Evolutionary conservation across 2,888 invertebrate species (phyloP).

Genomic region (Saturnia pavonia): DNA sequence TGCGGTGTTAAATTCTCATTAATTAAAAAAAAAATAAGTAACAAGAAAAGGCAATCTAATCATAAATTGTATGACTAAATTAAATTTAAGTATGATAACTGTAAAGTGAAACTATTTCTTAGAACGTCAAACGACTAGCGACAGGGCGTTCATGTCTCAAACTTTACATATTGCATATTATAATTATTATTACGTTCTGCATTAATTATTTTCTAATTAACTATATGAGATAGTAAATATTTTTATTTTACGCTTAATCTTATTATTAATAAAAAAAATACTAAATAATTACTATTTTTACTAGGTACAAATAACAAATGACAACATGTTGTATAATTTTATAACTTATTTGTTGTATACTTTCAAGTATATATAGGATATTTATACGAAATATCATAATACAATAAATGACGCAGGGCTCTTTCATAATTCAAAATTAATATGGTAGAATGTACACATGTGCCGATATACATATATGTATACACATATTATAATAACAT

Average conservation of each 20-base stretch:
- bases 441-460: not conserved
- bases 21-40: not conserved
- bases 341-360: no score
- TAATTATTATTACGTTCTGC: not conserved
- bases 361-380: not conserved
- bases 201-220: conserved; percentile 5
- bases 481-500: no score
- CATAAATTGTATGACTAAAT: conserved; percentile 3
- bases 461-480: not conserved
- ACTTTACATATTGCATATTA: conserved; percentile 17
- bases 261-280: not conserved
- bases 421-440: not conserved
- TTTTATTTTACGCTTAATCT: not conserved
- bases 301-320: not conserved
- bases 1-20: not conserved
- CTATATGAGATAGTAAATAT: not conserved
- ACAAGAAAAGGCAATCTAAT: not conserved
- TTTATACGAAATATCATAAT: not conserved
- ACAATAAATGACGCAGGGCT: not conserved
- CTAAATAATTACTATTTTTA: not conserved
- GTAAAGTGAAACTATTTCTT: conserved; percentile 50
- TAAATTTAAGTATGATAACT: conserved; percentile 24
- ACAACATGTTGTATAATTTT: no score
- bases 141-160: conserved; percentile 16
- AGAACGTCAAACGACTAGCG: conserved; percentile 32